Conservation (phyloP, 1,140 invertebrate genomes). For the Drosophila teissieri region DNA sequence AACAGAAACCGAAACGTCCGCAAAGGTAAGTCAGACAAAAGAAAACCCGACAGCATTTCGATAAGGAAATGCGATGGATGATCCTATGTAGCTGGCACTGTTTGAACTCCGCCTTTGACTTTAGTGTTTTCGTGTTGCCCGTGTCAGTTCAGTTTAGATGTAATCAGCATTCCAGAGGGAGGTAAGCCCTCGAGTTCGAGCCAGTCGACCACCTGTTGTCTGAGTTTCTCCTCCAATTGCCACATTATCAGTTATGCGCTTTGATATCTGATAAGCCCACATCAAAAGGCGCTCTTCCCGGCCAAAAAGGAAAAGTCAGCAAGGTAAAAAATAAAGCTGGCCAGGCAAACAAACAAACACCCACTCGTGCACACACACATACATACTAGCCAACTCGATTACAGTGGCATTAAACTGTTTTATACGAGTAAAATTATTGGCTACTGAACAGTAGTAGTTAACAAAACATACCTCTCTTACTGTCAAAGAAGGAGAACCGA, state of each 20-base stretch:
- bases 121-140: conserved; percentile 10
- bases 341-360: conserved; percentile 48
- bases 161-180: conserved; percentile 20
- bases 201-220: conserved; percentile 67
- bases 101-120: conserved; percentile 39
- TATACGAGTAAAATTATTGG: neutral
- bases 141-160: conserved; percentile 44
- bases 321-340: conserved; percentile 59
- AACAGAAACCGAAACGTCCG: conserved; percentile 6
- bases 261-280: conserved; percentile 82
- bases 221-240: conserved; percentile 57
- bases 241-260: conserved; percentile 81
- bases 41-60: conserved; percentile 24
- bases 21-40: conserved; percentile 47
- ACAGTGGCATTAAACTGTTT: conserved; percentile 6
- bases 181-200: conserved; percentile 2
- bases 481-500: too few species aligned
- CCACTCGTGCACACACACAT: conserved; percentile 13
- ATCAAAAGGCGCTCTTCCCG: conserved; percentile 58
- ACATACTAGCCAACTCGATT: neutral
- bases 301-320: conserved; percentile 25
- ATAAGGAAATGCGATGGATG: conserved; percentile 43
- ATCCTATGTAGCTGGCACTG: conserved; percentile 19
- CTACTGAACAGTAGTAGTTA: too few species aligned
- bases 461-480: too few species aligned